These are phyloP conservation scores for Nipponacmea schrenckii DNA, from an alignment of 2,888 invertebrate species.

Conservation along the genomic window DNA sequence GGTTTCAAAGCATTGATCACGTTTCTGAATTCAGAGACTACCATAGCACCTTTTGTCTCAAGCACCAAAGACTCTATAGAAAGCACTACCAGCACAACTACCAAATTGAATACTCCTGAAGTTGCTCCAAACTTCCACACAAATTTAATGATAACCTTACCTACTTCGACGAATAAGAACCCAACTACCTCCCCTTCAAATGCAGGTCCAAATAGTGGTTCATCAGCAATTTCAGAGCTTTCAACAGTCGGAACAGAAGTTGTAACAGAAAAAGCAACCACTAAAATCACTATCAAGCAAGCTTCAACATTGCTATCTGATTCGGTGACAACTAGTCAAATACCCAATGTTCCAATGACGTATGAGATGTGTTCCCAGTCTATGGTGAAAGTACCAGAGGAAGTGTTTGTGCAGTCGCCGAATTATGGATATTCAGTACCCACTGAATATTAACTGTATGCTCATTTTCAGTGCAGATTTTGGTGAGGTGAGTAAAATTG, in stretches of 20 bases:
- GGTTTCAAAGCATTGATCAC: constrained; percentile 24
- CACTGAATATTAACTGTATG: not conserved
- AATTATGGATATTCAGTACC: not conserved
- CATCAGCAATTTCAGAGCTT: not conserved
- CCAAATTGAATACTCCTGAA: not conserved
- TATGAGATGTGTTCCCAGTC: not conserved
- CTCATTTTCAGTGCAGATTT: not conserved
- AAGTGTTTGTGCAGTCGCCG: not conserved
- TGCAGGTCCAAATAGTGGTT: not conserved
- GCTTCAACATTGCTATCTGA: not conserved
- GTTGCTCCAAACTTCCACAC: not conserved
- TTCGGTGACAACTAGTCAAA: too few species aligned
- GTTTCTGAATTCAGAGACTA: not conserved
- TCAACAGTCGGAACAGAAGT: not conserved
- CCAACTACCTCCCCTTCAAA: not conserved
- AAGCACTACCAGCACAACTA: not conserved
- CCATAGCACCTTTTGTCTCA: too few species aligned
- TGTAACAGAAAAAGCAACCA: not conserved
- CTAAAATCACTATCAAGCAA: not conserved
- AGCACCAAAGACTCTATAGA: not conserved
- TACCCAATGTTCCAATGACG: not conserved
- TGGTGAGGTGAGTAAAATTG: not conserved
- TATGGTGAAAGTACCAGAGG: not conserved
- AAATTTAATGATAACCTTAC: not conserved
- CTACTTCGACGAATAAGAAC: not conserved